Evolutionary conservation across 2,113 vertebrate genomes (phyloP), one percentile per base, ranked within the genome.

Genomic region (Centropus bengalensis): DNA sequence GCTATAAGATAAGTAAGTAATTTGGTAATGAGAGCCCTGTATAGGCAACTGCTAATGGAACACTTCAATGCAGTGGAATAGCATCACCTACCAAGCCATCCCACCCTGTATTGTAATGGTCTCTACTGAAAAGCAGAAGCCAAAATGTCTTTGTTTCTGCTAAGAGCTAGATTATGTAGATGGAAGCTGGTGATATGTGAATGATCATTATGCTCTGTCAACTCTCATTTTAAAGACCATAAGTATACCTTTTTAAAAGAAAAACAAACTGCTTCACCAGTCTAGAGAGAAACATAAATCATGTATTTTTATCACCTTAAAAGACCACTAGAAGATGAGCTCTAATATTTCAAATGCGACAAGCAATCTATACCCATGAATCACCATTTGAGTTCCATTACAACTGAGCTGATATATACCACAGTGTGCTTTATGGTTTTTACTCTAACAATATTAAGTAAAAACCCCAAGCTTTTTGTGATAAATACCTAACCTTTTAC

Each of bases 291-390:
- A 76, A 86, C 92, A 97, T 98, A 97, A 97, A 98, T 98, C 97
- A 97, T 95, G 47, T 91, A 49, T 95, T 98, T 97, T 97, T 97
- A 97, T 97, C 95, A 96, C 86, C 81, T 96, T 91, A 52, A 91
- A 97, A 97, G 97, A 97, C 94, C 95, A 94, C 82, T 74, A 62
- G 95, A 97, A 98, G 96, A 97, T 96, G 89, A 97, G 91, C 75
- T 95, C 89, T 97, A 96, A 98, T 98, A 98, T 98, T 98, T 98
- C 96, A 98, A 96, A 97, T 94, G 59, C 5, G 88, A 97, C 96
- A 98, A 94, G 96, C 91, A 93, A 94, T 97, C 97, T 97, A 75
- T 95, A 96, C 11, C 66, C 95, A 96, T 97, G 97, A 97, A 98
- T 98, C 87, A 85, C 96, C 97, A 94, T 96, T 96, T 82, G 92